These are phyloP conservation scores for Scomber japonicus DNA, from an alignment of 2,113 vertebrate genomes.

Conservation along the genomic window DNA sequence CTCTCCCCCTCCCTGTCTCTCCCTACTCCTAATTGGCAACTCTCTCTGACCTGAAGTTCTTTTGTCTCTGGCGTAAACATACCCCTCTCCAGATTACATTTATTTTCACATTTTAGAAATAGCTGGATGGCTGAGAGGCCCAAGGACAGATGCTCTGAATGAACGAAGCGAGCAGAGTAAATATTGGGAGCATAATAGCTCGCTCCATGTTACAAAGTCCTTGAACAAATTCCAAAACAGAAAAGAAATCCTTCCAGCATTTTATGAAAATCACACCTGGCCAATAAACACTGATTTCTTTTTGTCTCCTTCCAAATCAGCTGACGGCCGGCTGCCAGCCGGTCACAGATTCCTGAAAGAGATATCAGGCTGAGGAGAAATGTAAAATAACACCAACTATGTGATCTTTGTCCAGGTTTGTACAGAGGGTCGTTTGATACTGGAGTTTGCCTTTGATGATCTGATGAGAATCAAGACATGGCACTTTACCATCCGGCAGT, in stretches of 20 bases:
- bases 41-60: constrained; percentile 92
- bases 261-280: constrained; percentile 46
- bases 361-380: constrained; percentile 21
- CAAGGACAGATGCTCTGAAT: constrained; percentile 70
- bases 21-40: constrained; percentile 94
- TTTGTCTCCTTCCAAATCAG: constrained; percentile 38
- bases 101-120: constrained; percentile 78
- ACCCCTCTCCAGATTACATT: constrained; percentile 77
- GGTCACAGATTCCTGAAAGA: not conserved
- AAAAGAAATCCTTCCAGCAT: constrained; percentile 58
- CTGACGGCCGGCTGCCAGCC: constrained; percentile 21
- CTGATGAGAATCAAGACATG: constrained; percentile 99
- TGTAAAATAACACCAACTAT: constrained; percentile 41
- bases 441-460: constrained; percentile 99
- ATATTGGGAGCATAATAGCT: constrained; percentile 66
- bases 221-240: constrained; percentile 61
- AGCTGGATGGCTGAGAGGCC: constrained; percentile 62
- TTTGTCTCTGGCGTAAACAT: constrained; percentile 86
- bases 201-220: constrained; percentile 53
- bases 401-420: constrained; percentile 90
- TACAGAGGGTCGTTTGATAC: constrained; percentile 97
- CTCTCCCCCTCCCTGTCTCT: constrained; percentile 61
- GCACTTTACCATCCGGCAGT: constrained; percentile 99
- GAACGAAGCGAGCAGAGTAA: constrained; percentile 61
- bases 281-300: constrained; percentile 51